These are phyloP conservation scores for Glandiceps talaboti DNA, from an alignment of 53 echinoderm and acorn worm genomes.

Conservation along the genomic window DNA sequence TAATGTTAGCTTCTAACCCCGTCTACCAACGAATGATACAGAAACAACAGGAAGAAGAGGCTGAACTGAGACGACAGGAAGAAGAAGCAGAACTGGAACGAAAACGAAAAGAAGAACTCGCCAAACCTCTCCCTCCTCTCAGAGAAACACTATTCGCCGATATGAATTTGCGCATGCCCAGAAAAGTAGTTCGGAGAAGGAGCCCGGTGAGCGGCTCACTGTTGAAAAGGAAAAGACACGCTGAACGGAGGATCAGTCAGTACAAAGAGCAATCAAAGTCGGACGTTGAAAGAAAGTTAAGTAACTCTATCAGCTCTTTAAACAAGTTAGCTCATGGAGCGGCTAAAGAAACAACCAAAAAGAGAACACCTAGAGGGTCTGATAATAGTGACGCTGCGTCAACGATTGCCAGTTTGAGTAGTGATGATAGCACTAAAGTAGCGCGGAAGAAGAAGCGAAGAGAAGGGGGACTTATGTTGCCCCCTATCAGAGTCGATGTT, in stretches of 20 bases:
- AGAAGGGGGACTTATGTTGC: neutral
- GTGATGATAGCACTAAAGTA: neutral
- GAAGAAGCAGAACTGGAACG: neutral
- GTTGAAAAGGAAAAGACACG: neutral
- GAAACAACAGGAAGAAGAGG: neutral
- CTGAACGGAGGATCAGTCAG: neutral
- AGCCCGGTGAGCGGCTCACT: neutral
- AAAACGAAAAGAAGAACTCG: neutral
- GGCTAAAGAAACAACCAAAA: neutral
- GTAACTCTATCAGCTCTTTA: neutral
- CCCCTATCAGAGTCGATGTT: constrained; percentile 19
- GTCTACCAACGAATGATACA: neutral
- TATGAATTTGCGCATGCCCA: neutral
- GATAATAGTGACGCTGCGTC: neutral
- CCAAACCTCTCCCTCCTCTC: neutral
- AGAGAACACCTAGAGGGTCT: neutral
- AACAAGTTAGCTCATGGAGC: neutral
- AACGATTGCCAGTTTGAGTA: neutral
- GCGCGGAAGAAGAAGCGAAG: neutral
- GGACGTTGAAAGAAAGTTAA: neutral
- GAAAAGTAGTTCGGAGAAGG: neutral
- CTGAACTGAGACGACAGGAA: neutral
- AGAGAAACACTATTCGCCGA: neutral
- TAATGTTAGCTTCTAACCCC: neutral
- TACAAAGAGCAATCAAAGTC: neutral